A percentile compares a stretch with the other conserved stretches of the same genome.
phyloP scores from a whole-genome alignment of 2,888 invertebrate species.

The Leptinotarsa juncta region DNA sequence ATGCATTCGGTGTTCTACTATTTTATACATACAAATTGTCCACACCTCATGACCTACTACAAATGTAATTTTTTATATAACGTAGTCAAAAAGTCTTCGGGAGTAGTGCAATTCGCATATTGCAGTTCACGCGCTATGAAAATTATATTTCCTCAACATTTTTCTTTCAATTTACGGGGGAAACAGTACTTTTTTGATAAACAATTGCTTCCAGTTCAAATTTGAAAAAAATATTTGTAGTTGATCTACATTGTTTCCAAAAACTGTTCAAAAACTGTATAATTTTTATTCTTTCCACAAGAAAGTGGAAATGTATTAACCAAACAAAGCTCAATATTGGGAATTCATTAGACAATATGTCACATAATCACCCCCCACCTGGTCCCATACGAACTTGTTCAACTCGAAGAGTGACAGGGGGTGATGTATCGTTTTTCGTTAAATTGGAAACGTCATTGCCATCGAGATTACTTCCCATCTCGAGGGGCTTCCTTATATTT shows the following conservation, averaged over 20 bases:
- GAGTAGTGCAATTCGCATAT: too few relatives aligned
- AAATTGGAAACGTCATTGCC: constrained; percentile 50
- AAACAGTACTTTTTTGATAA: neutral
- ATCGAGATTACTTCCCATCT: constrained; percentile 15
- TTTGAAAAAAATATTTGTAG: neutral
- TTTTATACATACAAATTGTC: too few relatives aligned
- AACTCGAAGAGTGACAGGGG: constrained; percentile 39
- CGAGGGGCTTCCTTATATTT: constrained; percentile 9
- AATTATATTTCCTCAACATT: too few relatives aligned
- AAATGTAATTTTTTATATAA: too few relatives aligned
- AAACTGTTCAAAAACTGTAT: too few relatives aligned
- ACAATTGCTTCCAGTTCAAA: neutral
- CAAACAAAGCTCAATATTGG: neutral
- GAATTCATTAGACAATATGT: neutral
- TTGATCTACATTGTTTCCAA: neutral
- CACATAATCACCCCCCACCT: constrained; percentile 18
- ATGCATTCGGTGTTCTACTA: too few relatives aligned
- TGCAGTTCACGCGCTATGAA: too few relatives aligned
- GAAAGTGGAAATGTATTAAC: neutral
- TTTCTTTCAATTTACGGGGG: too few relatives aligned
- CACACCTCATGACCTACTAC: too few relatives aligned
- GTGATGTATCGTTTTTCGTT: constrained; percentile 51
- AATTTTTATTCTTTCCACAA: too few relatives aligned
- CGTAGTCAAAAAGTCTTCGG: too few relatives aligned
- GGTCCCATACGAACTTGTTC: constrained; percentile 24